phyloP scores from a whole-genome alignment of 2,113 vertebrate species.

The Rhinoptilus africanus region DNA sequence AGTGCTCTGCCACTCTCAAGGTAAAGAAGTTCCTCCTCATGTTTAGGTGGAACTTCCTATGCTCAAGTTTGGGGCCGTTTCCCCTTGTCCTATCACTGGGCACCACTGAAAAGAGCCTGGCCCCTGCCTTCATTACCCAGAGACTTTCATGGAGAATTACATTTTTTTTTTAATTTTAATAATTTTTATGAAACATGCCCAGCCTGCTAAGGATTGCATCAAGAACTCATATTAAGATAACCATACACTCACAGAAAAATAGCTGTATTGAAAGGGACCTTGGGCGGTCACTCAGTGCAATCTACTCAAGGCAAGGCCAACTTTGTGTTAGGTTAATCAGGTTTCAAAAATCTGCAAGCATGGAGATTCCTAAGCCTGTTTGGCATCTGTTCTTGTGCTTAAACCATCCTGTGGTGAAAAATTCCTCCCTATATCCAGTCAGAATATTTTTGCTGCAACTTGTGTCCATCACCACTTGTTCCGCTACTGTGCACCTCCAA shows the following conservation, averaged over 20 bases:
- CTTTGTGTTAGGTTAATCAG: not conserved
- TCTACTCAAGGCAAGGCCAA: not conserved
- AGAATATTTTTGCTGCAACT: not conserved
- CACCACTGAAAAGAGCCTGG: too few species aligned
- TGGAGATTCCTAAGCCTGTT: not conserved
- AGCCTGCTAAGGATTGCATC: not conserved
- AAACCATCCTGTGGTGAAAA: not conserved
- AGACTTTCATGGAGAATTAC: not conserved
- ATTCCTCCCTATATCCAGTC: not conserved
- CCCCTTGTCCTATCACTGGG: too few species aligned
- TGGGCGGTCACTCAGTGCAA: not conserved
- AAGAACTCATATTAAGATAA: not conserved
- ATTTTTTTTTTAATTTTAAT: not conserved
- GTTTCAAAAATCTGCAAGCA: not conserved
- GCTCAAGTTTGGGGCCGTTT: too few species aligned
- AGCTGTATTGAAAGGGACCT: not conserved
- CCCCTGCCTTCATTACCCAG: not conserved
- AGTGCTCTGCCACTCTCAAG: too few species aligned
- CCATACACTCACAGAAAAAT: not conserved
- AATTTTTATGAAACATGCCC: not conserved
- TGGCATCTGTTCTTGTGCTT: not conserved
- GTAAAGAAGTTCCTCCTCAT: too few species aligned
- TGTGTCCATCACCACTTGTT: not conserved
- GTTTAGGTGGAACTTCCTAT: too few species aligned
- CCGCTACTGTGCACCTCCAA: not conserved